Evolutionary conservation across 2,797 vertebrate genomes (phyloP), one percentile per base, ranked within the genome.

Genomic region (Eospalax fontanierii): DNA sequence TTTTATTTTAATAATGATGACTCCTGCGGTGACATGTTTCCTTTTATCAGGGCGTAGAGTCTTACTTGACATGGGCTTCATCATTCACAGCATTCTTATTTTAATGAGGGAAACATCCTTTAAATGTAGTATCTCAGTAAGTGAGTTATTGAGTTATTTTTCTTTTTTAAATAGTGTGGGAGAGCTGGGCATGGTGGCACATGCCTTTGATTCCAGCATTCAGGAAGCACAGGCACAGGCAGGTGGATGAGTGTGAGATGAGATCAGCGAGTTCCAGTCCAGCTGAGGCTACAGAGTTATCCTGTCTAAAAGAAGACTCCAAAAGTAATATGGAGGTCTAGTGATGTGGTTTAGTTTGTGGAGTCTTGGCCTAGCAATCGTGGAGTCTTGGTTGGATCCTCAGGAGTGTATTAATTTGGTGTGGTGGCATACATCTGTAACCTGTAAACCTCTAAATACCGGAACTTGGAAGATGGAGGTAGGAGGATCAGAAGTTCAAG

Each of bases 1-100:
- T 80, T 89, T 78, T 65, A n/a, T 80, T 89, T 78, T 65, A n/a
- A 75, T 68, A 79, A 79, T 79, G 61, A 73, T 74, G 59, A 95
- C 86, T 73, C n/a, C 76, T 35, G 8, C 50, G 46, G 43, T 54
- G 80, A 28, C 15, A 89, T 70, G 0, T 61, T 89, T 83, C 74
- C 68, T 78, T 93, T 89, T 61, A 30, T 50, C 38, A 2, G 43
- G 14, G 22, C 26, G 40, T 0, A 78, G 26, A 78, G 19, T 40
- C 22, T 57, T 70, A 8, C 14, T 73, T 93, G 74, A 90, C 82
- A 82, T 80, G 68, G 65, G 65, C 78, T 68, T 21, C 22, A 74
- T 65, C 21, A 21, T 57, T 24, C 38, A n/a, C 8, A 73, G 14
- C 26, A 4, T 71, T 86, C 76, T 94, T 63, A 12, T 74, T 21